Base-by-base conservation (phyloP, 2,797 vertebrate species). In the Acomys russatus region DNA sequence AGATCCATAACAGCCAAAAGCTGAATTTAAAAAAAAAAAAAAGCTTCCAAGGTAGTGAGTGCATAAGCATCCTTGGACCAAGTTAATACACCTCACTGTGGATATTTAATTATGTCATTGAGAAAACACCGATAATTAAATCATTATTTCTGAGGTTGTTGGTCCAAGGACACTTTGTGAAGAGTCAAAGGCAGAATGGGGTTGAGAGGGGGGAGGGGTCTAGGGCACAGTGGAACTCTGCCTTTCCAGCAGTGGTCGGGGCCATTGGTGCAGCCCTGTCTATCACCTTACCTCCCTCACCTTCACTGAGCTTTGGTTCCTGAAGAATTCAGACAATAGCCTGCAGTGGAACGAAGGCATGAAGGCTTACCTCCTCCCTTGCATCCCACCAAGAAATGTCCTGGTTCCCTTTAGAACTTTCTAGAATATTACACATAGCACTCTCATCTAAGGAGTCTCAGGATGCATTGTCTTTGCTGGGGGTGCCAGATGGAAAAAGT, bases 71-170 rank as follows among this genome's bases (percentile, higher is more conserved):
- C 98, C 74, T 87, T 94, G 10, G 17, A 88, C 20, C 49, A 83
- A 88, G 80, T 10, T 98, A 94, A 95, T 98, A 97, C 97, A 94
- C 92, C 85, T 98, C 25, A 0, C 28, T 15, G 82, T 89, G 38
- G 96, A 23, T 94, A 76, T 95, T 92, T 95, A 97, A 97, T 98
- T 95, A 78, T 96, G 97, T 93, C 83, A 92, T 74, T 97, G 95
- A 95, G 78, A 95, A 98, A 98, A 96, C 71, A 95, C 23, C 18
- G 18, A 90, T 78, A 97, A 96, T 97, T 97, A 97, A 97, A 95
- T 95, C 22, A 66, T 83, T 93, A 84, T 95, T 94, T 93, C 93
- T 85, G 93, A 73, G 85, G 83, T 83, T 49, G 94, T 95, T 54
- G 94, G 93, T 96, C 83, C 97, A 96, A 98, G 97, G 96, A 90